These are phyloP conservation scores for Villa cingulata DNA, from an alignment of 2,888 invertebrate species.

Conservation along the genomic window DNA sequence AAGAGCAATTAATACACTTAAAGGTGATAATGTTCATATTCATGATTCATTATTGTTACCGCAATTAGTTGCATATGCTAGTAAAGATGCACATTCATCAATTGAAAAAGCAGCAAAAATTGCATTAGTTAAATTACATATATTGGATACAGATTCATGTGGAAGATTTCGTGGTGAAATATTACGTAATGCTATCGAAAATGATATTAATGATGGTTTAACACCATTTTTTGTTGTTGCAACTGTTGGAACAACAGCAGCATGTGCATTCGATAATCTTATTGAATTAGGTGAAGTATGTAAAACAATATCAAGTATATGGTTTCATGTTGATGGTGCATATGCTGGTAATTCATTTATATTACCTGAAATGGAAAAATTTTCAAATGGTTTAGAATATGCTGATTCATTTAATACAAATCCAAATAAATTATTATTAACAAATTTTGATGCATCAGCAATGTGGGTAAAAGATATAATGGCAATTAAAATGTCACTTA, in stretches of 20 bases:
- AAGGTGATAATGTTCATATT: conserved; percentile 37
- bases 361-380: conserved; percentile 63
- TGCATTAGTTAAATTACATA: conserved; percentile 54
- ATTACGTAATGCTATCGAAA: conserved; percentile 48
- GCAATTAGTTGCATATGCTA: conserved; percentile 61
- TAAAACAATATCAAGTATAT: conserved; percentile 46
- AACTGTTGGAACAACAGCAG: conserved; percentile 71
- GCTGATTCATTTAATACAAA: conserved; percentile 80
- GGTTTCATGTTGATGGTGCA: conserved; percentile 80
- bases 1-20: conserved; percentile 54
- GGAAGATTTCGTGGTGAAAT: conserved; percentile 50
- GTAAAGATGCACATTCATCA: conserved; percentile 60
- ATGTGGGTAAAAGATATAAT: conserved; percentile 70
- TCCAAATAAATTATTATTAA: conserved; percentile 76
- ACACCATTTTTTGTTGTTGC: conserved; percentile 73
- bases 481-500: conserved; percentile 64
- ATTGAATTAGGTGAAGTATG: conserved; percentile 63
- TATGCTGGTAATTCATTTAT: conserved; percentile 80
- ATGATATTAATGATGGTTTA: conserved; percentile 59
- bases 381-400: conserved; percentile 52
- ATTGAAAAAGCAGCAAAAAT: conserved; percentile 70
- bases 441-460: conserved; percentile 74
- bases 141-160: conserved; percentile 56
- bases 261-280: conserved; percentile 72
- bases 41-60: conserved; percentile 60